Evolutionary conservation across 1,140 invertebrate species (phyloP).

Genomic region (Mizuhopecten yessoensis): DNA sequence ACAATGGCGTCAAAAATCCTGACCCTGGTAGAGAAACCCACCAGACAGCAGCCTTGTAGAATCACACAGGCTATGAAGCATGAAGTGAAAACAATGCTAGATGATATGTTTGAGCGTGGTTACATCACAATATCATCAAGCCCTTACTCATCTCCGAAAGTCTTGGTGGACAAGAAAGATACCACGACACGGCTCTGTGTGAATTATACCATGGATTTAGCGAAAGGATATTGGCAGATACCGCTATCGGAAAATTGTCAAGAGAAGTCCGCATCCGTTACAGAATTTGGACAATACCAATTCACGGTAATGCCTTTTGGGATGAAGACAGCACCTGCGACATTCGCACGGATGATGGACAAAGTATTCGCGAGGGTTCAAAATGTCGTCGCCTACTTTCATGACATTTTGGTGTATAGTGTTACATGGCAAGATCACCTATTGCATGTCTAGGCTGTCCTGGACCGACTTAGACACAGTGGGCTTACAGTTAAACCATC

Average conservation of each 20-base stretch:
- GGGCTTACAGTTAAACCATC: conserved; percentile 32
- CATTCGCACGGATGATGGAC: conserved; percentile 76
- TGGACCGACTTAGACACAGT: conserved; percentile 15
- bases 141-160: too few species aligned
- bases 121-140: too few species aligned
- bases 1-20: neutral
- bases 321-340: conserved; percentile 67
- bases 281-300: conserved; percentile 57
- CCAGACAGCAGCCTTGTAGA: neutral
- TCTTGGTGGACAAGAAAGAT: too few species aligned
- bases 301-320: conserved; percentile 73
- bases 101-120: too few species aligned
- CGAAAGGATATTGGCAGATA: conserved; percentile 84
- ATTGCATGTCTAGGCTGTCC: neutral
- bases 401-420: conserved; percentile 54
- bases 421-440: conserved; percentile 55
- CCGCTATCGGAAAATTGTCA: conserved; percentile 65
- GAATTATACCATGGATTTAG: conserved; percentile 81
- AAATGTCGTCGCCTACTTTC: conserved; percentile 50
- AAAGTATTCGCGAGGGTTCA: conserved; percentile 84
- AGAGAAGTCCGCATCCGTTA: conserved; percentile 65
- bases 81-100: too few species aligned
- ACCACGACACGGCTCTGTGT: too few species aligned
- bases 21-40: neutral
- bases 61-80: neutral